Percentiles rank a stretch among this genome's conserved stretches.
phyloP scores from a whole-genome alignment of 64 coral and sea anemone genomes.

The Actinia tenebrosa region DNA sequence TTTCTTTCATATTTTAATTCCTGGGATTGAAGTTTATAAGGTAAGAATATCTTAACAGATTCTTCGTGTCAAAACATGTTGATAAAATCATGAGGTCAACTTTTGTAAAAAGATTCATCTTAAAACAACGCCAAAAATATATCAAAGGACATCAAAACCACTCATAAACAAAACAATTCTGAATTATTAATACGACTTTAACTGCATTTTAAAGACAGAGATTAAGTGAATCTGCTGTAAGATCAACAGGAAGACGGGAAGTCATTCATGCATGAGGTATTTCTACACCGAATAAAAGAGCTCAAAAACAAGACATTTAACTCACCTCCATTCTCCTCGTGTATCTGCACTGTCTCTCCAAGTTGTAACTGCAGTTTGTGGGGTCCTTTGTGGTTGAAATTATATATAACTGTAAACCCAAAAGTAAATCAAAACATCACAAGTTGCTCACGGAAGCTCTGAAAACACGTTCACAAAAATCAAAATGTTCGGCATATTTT shows the following conservation, averaged over 20 bases:
- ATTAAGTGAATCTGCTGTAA: neutral
- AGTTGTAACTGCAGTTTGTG: conserved; percentile 53
- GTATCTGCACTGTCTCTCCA: conserved; percentile 59
- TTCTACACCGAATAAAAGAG: neutral
- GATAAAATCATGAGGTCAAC: neutral
- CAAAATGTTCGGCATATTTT: neutral
- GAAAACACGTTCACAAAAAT: neutral
- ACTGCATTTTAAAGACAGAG: neutral
- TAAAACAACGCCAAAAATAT: neutral
- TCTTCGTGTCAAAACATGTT: neutral
- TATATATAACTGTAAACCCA: conserved; percentile 35
- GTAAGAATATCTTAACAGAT: no score
- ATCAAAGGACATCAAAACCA: neutral
- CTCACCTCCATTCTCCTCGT: conserved; percentile 50
- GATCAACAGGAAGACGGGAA: neutral
- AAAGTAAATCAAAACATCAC: conserved; percentile 13
- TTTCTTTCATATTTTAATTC: no score
- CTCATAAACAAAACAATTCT: neutral
- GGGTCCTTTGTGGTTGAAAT: conserved; percentile 42
- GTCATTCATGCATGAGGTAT: neutral
- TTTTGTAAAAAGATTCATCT: neutral
- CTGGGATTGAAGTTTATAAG: no score
- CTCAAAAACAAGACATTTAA: neutral
- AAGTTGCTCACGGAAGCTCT: neutral
- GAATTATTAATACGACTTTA: neutral